Evolutionary conservation across 1,140 invertebrate genomes (phyloP), one percentile per base, ranked within the genome.

Genomic region (Zaprionus kolodkinae): DNA sequence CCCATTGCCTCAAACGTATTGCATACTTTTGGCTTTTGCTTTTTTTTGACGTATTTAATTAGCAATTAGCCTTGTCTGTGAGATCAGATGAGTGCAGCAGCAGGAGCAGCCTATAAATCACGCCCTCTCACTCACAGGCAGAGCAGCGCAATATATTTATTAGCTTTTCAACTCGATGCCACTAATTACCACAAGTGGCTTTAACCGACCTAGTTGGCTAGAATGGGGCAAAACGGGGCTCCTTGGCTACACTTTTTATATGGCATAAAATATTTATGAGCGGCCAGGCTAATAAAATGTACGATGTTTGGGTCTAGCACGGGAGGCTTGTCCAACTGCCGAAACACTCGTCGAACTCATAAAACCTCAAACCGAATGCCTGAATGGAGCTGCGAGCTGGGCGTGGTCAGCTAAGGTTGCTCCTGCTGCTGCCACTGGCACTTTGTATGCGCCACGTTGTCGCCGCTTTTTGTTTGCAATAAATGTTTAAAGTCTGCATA

Each of bases 401-500:
- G 67, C 48, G 66, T 30, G 43, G 50, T 35, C 15, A 35, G 15
- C 33, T 45, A 15, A 40, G 7, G 36, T 35, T 38, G 30, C 15
- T 27, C 43, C 27, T 75, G 30, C 43, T 48, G 27, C 38, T 65
- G 43, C 17, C 61, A 12, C 15, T 43, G 40, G 57, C 21, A 43
- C 72, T 88, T 88, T 50, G 62, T 83, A 88, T 87, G 78, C 85
- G 80, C 12, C 65, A 77, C 85, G 54, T 81, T 76, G 81, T 76
- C 72, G 72, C 52, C 75, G 64, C 72, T 88, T 84, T 89, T 84
- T 89, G 80, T 87, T 87, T 71, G 78, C 84, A 76, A 85, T 85
- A 85, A 88, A 88, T 88, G 84, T 89, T 88, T 89, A 89, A 88
- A 88, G 68, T 89, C 78, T 68, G 68, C 84, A 88, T 89, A 89